Evolutionary conservation across 2,888 invertebrate species (phyloP).

Genomic region (Drosophila mayaguana): DNA sequence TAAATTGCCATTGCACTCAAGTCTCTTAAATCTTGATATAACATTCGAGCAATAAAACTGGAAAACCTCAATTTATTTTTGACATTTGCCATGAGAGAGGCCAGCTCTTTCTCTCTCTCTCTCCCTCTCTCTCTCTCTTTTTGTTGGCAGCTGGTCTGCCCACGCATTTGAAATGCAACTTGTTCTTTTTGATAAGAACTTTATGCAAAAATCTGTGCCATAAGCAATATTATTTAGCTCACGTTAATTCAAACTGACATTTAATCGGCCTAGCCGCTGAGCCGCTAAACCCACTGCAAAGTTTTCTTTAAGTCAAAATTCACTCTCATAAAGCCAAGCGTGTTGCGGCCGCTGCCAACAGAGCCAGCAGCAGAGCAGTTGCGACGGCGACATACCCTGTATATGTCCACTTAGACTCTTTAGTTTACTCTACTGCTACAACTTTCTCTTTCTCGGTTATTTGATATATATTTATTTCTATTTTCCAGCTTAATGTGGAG

Average conservation of each 20-base stretch:
- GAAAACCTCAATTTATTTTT: constrained; percentile 30
- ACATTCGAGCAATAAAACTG: constrained; percentile 26
- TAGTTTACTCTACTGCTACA: background rate
- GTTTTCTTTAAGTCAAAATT: constrained; percentile 26
- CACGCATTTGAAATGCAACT: constrained; percentile 23
- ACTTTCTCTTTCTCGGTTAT: no score
- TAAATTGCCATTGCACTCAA: constrained; percentile 49
- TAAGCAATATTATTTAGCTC: constrained; percentile 41
- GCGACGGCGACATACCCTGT: constrained; percentile 32
- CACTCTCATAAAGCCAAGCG: constrained; percentile 21
- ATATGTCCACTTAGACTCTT: background rate
- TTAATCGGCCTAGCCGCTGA: constrained; percentile 6
- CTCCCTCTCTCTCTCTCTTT: background rate
- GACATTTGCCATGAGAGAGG: constrained; percentile 12
- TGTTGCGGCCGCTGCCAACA: constrained; percentile 5
- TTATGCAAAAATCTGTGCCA: constrained; percentile 22
- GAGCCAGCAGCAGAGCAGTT: background rate
- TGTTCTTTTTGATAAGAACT: constrained; percentile 4
- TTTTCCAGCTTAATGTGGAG: no score
- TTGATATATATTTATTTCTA: no score
- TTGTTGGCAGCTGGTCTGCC: background rate
- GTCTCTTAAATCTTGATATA: constrained; percentile 31
- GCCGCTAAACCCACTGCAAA: background rate
- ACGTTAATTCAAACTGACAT: constrained; percentile 32
- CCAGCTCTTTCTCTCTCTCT: background rate